Conservation (phyloP, 1,140 invertebrate species). For the Pachypeltis micranthus region DNA sequence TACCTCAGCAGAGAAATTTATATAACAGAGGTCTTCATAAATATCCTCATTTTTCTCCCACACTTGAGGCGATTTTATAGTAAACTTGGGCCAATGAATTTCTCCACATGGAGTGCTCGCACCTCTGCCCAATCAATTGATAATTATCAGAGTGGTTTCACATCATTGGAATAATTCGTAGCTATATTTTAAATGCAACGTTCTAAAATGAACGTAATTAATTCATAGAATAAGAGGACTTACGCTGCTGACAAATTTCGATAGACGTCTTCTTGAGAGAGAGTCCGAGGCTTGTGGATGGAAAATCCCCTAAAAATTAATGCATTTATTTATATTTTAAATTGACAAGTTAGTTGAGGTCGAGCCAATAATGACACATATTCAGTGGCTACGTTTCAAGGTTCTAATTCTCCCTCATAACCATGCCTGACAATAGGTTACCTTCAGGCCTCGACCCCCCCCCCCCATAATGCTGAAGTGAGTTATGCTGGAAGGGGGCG, state of each 20-base stretch:
- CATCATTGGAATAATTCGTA: no score
- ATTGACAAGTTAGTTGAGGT: no score
- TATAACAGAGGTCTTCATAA: constrained; percentile 78
- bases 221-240: constrained; percentile 24
- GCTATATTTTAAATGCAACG: not conserved
- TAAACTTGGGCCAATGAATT: constrained; percentile 14
- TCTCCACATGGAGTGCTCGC: constrained; percentile 11
- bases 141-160: not conserved
- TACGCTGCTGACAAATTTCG: constrained; percentile 53
- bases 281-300: constrained; percentile 45
- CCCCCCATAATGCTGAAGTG: no score
- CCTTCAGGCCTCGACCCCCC: no score
- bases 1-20: constrained; percentile 63
- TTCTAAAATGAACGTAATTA: not conserved
- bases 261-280: constrained; percentile 71
- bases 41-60: constrained; percentile 65
- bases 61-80: constrained; percentile 42
- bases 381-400: no score
- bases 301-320: constrained; percentile 57
- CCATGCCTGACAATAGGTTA: no score
- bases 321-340: not conserved
- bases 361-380: no score
- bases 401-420: no score
- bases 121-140: constrained; percentile 6
- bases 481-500: no score